Evolutionary conservation across 2,113 vertebrate species (phyloP).

Genomic region (Chauna torquata): DNA sequence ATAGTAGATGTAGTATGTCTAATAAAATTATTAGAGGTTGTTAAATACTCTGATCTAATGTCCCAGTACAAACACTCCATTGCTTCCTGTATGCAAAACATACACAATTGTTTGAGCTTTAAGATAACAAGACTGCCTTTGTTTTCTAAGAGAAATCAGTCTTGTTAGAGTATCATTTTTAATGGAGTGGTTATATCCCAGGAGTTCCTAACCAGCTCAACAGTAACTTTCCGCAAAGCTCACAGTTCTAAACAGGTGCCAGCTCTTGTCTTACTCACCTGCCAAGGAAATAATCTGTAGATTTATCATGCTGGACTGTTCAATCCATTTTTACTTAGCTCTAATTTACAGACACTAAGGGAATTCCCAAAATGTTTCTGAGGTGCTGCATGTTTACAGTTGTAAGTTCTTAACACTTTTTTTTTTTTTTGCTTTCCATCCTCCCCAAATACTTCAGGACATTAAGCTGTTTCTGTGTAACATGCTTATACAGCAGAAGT

Average conservation of each 20-base stretch:
- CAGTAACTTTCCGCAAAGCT: background rate
- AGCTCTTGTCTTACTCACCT: background rate
- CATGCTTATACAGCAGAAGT: background rate
- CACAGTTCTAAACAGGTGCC: background rate
- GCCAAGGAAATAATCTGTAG: background rate
- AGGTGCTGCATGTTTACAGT: background rate
- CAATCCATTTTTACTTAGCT: background rate
- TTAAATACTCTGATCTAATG: background rate
- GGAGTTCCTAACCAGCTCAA: background rate
- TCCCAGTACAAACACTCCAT: background rate
- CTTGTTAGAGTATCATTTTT: conserved; percentile 1
- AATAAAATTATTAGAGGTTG: background rate
- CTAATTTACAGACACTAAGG: background rate
- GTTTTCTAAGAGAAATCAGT: background rate
- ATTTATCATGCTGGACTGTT: background rate
- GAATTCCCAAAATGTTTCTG: background rate
- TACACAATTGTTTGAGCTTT: background rate
- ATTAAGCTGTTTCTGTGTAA: background rate
- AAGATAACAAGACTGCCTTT: background rate
- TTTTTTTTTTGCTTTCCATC: background rate
- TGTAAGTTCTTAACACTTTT: background rate
- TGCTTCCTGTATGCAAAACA: background rate
- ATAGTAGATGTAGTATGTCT: background rate
- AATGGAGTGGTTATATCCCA: background rate
- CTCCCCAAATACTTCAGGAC: background rate